A percentile compares a stretch with the other conserved stretches of the same genome.
Evolutionary conservation across 2,113 vertebrate species (phyloP).

Genomic region (Cryptotis parvus): DNA sequence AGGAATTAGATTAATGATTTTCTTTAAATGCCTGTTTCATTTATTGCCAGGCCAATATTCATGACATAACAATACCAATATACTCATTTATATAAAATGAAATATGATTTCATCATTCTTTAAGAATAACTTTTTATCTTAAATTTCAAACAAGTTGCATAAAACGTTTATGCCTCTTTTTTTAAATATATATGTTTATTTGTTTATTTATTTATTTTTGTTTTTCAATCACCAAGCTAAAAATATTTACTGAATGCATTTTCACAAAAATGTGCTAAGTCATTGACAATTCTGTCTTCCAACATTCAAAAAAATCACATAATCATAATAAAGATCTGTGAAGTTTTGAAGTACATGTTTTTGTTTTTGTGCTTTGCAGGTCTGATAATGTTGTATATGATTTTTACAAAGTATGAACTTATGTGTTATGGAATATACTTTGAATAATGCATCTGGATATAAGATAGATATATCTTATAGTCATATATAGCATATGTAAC

Average conservation of each 20-base stretch:
- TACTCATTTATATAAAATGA: background rate
- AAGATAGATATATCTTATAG: too few relatives aligned
- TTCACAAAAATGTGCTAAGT: background rate
- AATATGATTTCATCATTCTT: background rate
- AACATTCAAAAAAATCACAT: background rate
- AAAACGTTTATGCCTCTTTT: background rate
- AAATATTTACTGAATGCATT: background rate
- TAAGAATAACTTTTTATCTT: background rate
- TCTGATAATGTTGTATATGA: background rate
- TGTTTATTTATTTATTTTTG: background rate
- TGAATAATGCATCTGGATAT: too few relatives aligned
- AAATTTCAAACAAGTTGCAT: background rate
- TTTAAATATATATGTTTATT: background rate
- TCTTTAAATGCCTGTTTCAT: background rate
- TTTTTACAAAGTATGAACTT: background rate
- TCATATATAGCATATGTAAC: too few relatives aligned
- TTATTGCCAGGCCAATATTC: background rate
- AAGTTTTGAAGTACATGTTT: background rate
- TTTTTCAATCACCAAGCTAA: background rate
- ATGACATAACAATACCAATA: background rate
- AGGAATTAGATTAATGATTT: background rate
- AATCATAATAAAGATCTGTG: background rate
- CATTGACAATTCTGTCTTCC: background rate
- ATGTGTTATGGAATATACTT: background rate
- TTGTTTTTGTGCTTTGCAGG: constrained; percentile 22